These are phyloP conservation scores for Cotesia vestalis DNA, from an alignment of 1,140 invertebrate species.

Conservation along the genomic window DNA sequence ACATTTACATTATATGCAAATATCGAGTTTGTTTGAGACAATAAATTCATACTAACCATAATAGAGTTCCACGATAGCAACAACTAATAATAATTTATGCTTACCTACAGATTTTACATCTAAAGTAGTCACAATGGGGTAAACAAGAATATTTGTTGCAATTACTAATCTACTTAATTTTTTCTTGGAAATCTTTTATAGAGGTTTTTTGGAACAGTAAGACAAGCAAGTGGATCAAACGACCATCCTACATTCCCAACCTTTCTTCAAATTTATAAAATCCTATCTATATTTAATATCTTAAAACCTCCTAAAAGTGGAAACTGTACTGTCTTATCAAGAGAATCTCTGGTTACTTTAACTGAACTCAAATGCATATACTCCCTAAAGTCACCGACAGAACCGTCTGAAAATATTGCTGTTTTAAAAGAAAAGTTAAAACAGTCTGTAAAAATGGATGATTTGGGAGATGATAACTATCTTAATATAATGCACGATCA, in stretches of 20 bases:
- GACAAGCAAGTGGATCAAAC: conserved; percentile 24
- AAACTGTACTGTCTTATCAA: conserved; percentile 6
- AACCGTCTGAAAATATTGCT: background rate
- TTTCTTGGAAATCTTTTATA: background rate
- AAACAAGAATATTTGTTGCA: background rate
- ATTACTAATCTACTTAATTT: conserved; percentile 13
- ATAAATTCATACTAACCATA: too few species aligned
- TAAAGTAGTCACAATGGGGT: background rate
- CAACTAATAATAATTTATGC: too few species aligned
- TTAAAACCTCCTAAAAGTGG: conserved; percentile 32
- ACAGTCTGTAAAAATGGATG: background rate
- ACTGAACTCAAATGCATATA: conserved; percentile 3
- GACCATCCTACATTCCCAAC: conserved; percentile 31
- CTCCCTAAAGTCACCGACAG: background rate
- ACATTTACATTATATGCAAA: too few species aligned
- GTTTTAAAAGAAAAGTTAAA: background rate
- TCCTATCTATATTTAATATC: conserved; percentile 17
- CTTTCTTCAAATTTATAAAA: conserved; percentile 35
- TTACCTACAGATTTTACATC: background rate
- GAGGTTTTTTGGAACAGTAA: conserved; percentile 34
- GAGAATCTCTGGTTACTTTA: conserved; percentile 7
- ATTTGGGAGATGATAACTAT: background rate
- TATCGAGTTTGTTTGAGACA: too few species aligned
- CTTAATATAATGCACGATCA: conserved; percentile 7
- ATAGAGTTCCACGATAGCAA: too few species aligned